These are phyloP conservation scores for Orthosia incerta DNA, from an alignment of 2,888 invertebrate species.

Conservation along the genomic window DNA sequence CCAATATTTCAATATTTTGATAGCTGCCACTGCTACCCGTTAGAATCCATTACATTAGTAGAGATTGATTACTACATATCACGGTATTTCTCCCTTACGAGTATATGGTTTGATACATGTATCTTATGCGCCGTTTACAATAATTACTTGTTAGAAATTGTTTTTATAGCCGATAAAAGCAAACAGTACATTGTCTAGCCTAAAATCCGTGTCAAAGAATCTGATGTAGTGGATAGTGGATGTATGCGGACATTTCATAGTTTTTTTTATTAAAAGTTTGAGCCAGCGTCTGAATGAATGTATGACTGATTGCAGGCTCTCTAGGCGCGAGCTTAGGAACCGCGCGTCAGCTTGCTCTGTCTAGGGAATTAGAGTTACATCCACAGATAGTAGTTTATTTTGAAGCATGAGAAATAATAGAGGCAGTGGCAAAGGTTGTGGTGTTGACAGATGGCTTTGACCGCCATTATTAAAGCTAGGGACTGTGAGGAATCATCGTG, in stretches of 20 bases:
- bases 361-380: neutral
- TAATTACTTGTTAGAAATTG: neutral
- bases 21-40: slow-evolving; percentile 13
- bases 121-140: neutral
- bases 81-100: neutral
- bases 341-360: too few relatives aligned
- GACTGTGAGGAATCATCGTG: too few relatives aligned
- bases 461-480: neutral
- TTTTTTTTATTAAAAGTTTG: neutral
- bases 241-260: neutral
- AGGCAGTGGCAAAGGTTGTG: neutral
- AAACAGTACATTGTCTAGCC: neutral
- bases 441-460: neutral
- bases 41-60: slow-evolving; percentile 32
- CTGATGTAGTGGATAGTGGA: neutral
- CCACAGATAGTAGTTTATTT: neutral
- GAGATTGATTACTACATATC: slow-evolving; percentile 34
- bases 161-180: neutral
- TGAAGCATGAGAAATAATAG: neutral
- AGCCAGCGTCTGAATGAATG: neutral
- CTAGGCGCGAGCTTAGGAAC: neutral
- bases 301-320: slow-evolving; percentile 4
- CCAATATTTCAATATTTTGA: slow-evolving; percentile 41
- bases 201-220: neutral
- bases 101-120: slow-evolving; percentile 2